Evolutionary conservation across 2,113 vertebrate species (phyloP), one percentile per base, ranked within the genome.

Genomic region (Zapornia atra): DNA sequence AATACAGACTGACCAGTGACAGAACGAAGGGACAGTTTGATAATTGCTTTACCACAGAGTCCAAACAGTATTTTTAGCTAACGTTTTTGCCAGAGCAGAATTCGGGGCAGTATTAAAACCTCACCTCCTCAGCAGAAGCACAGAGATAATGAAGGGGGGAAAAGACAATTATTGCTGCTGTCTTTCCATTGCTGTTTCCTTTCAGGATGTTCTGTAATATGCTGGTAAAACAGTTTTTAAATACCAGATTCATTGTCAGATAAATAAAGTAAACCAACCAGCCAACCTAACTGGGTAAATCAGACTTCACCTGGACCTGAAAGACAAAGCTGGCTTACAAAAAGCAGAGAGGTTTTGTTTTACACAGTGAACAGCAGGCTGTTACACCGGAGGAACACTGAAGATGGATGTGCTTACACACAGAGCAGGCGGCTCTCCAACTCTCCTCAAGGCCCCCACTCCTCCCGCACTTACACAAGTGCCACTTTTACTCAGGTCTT

Each of bases 91-190:
- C 40, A 20, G 89, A 91, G 78, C 2, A 1, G 65, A 54, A 44
- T 94, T 82, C 34, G 89, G 78, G 85, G 88, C 51, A 79, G 26
- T 66, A 78, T n/a, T 50, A 80, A 93, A 93, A 89, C 86, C 80
- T 80, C 51, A 93, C 61, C 50, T 90, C 72, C 50, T 90, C 26
- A 77, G 63, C 83, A 92, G 18, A 86, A 69, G 38, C 86, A 92
- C 28, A 95, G 54, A 83, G 72, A 24, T 31, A 88, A 75, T 12
- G 56, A 73, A 33, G 42, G 44, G 36, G 21, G 21, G 48, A 4
- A 20, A 68, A 56, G 26, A 82, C 46, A 86, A 42, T 95, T 96
- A 93, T 93, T 97, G 96, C 94, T 92, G 77, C 83, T 85, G 44
- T 33, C 61, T 65, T 73, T 92, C 94, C 83, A 92, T 75, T 83